Evolutionary conservation across 1,140 invertebrate genomes (phyloP), one percentile per base, ranked within the genome.

Genomic region (Orius insidiosus): DNA sequence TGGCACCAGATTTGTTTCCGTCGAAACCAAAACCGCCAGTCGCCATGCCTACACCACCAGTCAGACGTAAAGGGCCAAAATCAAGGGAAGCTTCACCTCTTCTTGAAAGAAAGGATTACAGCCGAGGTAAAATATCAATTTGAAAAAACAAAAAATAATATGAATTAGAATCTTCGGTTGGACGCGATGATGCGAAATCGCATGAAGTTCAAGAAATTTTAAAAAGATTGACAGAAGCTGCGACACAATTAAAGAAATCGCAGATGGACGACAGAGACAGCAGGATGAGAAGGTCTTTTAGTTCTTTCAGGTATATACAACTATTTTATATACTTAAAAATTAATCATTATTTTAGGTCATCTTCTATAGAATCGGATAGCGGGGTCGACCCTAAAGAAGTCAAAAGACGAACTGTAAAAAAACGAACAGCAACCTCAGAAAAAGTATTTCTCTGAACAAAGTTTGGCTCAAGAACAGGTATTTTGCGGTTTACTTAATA

Each of bases 401-500:
- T 51, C 15, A 55, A 49, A 16, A 57, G 53, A 40, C 44, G 45
- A 34, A 4, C 41, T 3, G 47, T 49, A 53, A 56, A 38, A 52
- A 49, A 43, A 71, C n/a, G n/a, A n/a, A 71, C 47, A 71, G 69
- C 56, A 60, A 83, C 9, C 72, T 78, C 52, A 68, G 78, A 43
- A 83, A 81, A 56, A 78, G 76, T 62, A 59, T 84, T 13, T 84
- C 80, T 11, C 60, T 85, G 80, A 85, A 62, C 80, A 85, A 58
- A 79, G 74, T 10, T 65, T 68, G 42, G 10, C 63, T 66, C 41
- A 67, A 64, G 53, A 68, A 65, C 56, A 64, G 66, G 33, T 68
- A 43, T 2, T 18, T 24, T 24, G n/a, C n/a, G n/a, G n/a, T n/a
- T n/a, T n/a, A n/a, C n/a, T 24, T 24, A 7, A 24, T 24, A 24